Conservation (phyloP, 2,113 vertebrate species). For the Elephantulus edwardii region DNA sequence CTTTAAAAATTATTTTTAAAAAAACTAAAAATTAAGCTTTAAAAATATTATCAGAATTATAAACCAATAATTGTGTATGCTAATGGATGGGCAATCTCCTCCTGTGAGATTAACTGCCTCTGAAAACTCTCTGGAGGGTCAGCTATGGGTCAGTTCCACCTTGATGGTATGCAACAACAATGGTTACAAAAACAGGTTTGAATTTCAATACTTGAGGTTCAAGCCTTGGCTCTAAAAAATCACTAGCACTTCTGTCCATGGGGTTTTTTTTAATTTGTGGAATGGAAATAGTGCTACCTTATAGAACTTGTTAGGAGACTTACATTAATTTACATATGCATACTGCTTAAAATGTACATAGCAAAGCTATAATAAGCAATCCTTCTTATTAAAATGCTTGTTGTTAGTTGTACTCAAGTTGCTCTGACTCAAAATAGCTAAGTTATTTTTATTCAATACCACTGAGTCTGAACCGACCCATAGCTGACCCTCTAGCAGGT, state of each 20-base stretch:
- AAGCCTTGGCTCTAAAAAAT: constrained; percentile 29
- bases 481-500: too few relatives aligned
- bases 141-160: too few relatives aligned
- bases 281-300: not conserved
- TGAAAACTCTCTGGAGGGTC: too few relatives aligned
- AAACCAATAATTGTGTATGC: not conserved
- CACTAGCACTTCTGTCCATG: not conserved
- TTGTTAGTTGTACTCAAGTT: too few relatives aligned
- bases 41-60: constrained; percentile 21
- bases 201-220: not conserved
- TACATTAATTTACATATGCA: not conserved
- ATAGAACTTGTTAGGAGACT: not conserved
- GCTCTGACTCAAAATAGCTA: too few relatives aligned
- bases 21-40: too few relatives aligned
- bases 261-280: constrained; percentile 44
- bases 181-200: not conserved
- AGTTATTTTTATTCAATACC: too few relatives aligned
- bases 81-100: too few relatives aligned
- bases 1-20: not conserved
- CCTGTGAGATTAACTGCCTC: too few relatives aligned
- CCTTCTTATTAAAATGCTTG: not conserved
- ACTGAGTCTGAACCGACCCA: too few relatives aligned
- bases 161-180: too few relatives aligned
- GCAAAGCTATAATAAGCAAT: not conserved
- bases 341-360: not conserved